Evolutionary conservation across 2,797 vertebrate species (phyloP).

Genomic region (Benthosema pterotum): DNA sequence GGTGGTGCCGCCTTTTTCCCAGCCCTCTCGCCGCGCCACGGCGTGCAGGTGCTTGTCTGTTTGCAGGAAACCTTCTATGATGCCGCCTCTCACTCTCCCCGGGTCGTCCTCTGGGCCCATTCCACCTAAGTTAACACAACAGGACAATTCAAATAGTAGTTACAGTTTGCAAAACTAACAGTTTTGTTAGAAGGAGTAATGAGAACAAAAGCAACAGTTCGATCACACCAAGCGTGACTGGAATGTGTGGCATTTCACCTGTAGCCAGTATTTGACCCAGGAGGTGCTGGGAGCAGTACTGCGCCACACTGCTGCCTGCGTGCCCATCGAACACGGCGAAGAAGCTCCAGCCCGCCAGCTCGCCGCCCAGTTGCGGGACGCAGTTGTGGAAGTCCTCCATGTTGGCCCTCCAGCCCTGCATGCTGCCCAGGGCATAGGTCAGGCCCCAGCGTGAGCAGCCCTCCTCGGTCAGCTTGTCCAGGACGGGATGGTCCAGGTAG

Average conservation of each 20-base stretch:
- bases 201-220: too few relatives aligned
- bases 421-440: conserved; percentile 80
- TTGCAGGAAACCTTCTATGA: conserved; percentile 76
- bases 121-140: conserved; percentile 55
- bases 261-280: conserved; percentile 78
- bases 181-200: too few relatives aligned
- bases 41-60: conserved; percentile 80
- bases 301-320: conserved; percentile 79
- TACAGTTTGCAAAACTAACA: too few relatives aligned
- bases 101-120: conserved; percentile 73
- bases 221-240: too few relatives aligned
- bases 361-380: conserved; percentile 75
- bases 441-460: conserved; percentile 73
- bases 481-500: conserved; percentile 78
- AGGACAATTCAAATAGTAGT: too few relatives aligned
- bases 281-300: conserved; percentile 82
- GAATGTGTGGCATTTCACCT: conserved; percentile 55
- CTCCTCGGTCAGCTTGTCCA: conserved; percentile 80
- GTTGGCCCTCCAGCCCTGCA: conserved; percentile 86
- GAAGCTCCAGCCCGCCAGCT: conserved; percentile 82
- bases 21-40: conserved; percentile 76
- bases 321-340: conserved; percentile 86
- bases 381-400: conserved; percentile 88
- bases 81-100: conserved; percentile 70
- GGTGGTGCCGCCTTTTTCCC: conserved; percentile 78